A percentile compares a stretch with the other conserved stretches of the same genome.
These are phyloP conservation scores for Chesias legatella DNA, from an alignment of 2,888 invertebrate species.

Conservation along the genomic window DNA sequence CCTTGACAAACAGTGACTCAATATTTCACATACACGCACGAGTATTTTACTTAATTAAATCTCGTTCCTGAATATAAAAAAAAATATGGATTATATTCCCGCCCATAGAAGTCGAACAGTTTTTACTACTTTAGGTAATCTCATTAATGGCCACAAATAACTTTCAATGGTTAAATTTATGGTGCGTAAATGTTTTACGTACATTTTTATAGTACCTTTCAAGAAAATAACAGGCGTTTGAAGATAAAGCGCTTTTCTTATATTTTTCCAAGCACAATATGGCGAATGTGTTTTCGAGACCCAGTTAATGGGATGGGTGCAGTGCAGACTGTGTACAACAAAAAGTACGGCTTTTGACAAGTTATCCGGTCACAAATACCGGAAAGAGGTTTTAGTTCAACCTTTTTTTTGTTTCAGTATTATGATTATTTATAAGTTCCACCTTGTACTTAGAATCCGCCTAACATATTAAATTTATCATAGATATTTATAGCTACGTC, in stretches of 20 bases:
- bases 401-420: no score
- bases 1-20: no score
- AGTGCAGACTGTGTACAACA: slow-evolving; percentile 1
- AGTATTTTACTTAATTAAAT: no score
- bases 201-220: slow-evolving; percentile 68
- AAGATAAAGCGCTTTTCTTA: slow-evolving; percentile 63
- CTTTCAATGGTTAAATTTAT: slow-evolving; percentile 65
- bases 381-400: no score
- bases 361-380: not conserved
- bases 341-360: not conserved
- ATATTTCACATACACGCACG: no score
- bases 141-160: slow-evolving; percentile 62
- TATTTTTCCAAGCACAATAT: slow-evolving; percentile 53
- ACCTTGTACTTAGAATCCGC: no score
- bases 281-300: slow-evolving; percentile 59
- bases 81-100: no score
- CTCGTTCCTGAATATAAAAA: no score
- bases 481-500: no score
- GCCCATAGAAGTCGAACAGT: slow-evolving; percentile 12
- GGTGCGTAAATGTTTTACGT: slow-evolving; percentile 65
- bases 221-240: slow-evolving; percentile 68
- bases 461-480: no score
- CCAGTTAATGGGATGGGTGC: slow-evolving; percentile 53
- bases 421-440: no score
- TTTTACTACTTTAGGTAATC: slow-evolving; percentile 47